Evolutionary conservation across 2,888 invertebrate genomes (phyloP), one percentile per base, ranked within the genome.

Genomic region (Habrosyne pyritoides): DNA sequence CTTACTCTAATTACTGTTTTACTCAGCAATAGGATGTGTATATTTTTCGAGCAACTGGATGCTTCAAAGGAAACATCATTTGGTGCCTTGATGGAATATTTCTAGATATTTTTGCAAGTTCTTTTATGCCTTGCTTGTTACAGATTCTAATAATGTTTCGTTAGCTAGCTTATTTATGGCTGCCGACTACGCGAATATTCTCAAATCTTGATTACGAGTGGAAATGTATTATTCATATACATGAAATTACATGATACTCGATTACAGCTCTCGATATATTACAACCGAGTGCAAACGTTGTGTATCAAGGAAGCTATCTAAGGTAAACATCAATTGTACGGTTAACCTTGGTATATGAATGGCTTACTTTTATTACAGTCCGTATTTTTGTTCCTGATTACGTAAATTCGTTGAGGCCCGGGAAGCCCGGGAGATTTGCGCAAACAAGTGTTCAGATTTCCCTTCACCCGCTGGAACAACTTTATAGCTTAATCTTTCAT

Each of bases 331-430:
- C 53, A 56, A 54, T 53, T 18, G 56, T 28, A 54, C 53, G 51
- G 57, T 21, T 60, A 36, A 53, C 21, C 53, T 58, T 62, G 53
- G 59, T 26, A 59, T 66, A 66, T 64, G 70, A 59, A 69, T 67
- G 64, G 61, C 58, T 58, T 64, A 64, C 65, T 76, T 69, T 73
- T 73, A 71, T 70, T 71, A 64, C 64, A 52, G 53, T 59, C 68
- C 65, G 59, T 75, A 67, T 77, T 71, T 71, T 67, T 61, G 56
- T 68, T 64, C 53, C 57, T 75, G 76, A 72, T 78, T 76, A 77
- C 67, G 69, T 69, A 66, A 73, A 69, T 67, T 69, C 60, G 60
- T 64, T 63, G 66, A 64, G 62, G 61, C 66, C 64, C 59, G 61
- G 60, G 57, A 61, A 57, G 60, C 54, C 28, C 55, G 66, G 42